phyloP scores from a whole-genome alignment of 2,888 invertebrate genomes.

The Limulus polyphemus region DNA sequence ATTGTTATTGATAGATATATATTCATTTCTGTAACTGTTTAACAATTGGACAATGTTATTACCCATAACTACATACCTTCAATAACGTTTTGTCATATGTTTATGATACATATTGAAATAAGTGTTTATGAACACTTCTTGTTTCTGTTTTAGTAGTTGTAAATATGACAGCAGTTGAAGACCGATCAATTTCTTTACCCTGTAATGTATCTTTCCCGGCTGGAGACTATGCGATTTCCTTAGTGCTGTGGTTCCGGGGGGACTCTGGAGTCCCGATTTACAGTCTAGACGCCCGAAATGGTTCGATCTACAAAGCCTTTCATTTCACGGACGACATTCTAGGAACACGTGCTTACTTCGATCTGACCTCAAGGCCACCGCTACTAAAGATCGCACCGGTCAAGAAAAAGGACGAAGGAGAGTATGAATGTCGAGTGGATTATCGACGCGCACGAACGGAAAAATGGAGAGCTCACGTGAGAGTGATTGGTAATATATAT shows the following conservation, averaged over 20 bases:
- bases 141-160: no score
- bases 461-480: no score
- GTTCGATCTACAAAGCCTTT: not conserved
- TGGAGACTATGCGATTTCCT: constrained; percentile 17
- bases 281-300: constrained; percentile 19
- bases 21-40: no score
- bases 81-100: no score
- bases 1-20: no score
- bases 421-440: constrained; percentile 20
- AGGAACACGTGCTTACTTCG: constrained; percentile 19
- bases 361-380: constrained; percentile 17
- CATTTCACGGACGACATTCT: constrained; percentile 18
- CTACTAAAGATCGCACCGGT: constrained; percentile 20
- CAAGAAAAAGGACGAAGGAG: constrained; percentile 19
- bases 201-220: constrained; percentile 34
- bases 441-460: constrained; percentile 20
- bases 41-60: no score
- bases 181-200: constrained; percentile 26
- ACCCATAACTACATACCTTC: no score
- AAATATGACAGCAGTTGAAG: constrained; percentile 14
- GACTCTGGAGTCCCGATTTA: constrained; percentile 19
- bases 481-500: no score
- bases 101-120: no score
- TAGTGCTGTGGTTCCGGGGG: constrained; percentile 22
- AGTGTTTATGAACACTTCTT: no score